Conservation (phyloP, 2,797 vertebrate genomes). For the Enteromius paludinosus region DNA sequence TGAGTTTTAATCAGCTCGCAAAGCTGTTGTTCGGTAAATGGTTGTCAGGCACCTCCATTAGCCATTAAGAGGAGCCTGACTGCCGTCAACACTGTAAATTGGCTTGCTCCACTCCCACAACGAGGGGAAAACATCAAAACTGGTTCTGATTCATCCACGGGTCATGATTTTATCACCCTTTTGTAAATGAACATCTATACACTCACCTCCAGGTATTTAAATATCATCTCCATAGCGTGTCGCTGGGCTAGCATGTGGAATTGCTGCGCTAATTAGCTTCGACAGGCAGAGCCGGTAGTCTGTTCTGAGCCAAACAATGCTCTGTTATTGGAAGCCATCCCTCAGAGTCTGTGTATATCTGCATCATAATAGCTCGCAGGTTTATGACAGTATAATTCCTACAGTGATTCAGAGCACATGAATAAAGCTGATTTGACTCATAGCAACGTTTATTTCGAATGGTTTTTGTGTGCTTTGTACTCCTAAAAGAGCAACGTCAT, state of each 20-base stretch:
- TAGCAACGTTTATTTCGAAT: constrained; percentile 32
- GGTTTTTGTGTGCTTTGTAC: constrained; percentile 2
- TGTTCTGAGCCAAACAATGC: constrained; percentile 38
- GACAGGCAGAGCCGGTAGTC: neutral
- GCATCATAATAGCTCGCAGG: constrained; percentile 32
- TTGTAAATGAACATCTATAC: constrained; percentile 42
- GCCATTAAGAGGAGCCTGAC: constrained; percentile 40
- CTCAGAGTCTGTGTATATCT: constrained; percentile 25
- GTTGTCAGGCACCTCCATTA: constrained; percentile 38
- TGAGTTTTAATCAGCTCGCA: constrained; percentile 39
- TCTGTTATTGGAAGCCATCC: constrained; percentile 26
- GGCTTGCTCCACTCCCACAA: constrained; percentile 25
- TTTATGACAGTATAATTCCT: constrained; percentile 28
- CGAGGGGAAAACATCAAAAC: constrained; percentile 33
- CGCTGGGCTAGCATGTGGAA: constrained; percentile 42
- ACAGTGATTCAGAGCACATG: constrained; percentile 25
- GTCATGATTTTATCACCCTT: constrained; percentile 53
- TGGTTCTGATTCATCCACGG: constrained; percentile 41
- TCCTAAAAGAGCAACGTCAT: constrained; percentile 6
- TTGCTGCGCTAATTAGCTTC: constrained; percentile 52
- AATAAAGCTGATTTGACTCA: constrained; percentile 38
- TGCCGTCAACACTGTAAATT: constrained; percentile 40
- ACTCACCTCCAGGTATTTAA: constrained; percentile 39
- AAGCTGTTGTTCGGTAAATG: constrained; percentile 39
- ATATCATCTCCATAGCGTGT: constrained; percentile 49